Base-by-base conservation (phyloP, 2,113 vertebrate species). In the Pagrus major region DNA sequence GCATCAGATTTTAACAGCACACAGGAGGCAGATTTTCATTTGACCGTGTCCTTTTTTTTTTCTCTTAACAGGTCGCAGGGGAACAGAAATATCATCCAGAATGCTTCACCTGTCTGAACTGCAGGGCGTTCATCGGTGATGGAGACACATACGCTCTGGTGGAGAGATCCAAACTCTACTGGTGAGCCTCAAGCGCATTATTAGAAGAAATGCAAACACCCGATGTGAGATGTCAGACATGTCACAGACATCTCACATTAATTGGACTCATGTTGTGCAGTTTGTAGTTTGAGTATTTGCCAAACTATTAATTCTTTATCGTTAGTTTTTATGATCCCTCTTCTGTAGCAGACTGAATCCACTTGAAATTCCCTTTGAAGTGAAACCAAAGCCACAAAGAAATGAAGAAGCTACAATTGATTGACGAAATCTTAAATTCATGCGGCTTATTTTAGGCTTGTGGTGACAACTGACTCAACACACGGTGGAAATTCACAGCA, bases 31-130 rank as follows among this genome's bases (percentile, higher is more conserved):
- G 20, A 52, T 20, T 61, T 2, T 33, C 11, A 67, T 33, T 39
- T 52, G 31, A 71, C 68, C 25, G 16, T 70, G n/a, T 35, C 14
- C 15, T 55, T 60, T 6, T 0, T n/a, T 74, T 81, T 33, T 20
- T 21, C 21, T 15, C 33, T 0, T 0, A 1, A 0, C 91, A 99
- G 98, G 98, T 99, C 60, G 98, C 98, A 0, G 98, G 98, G 64
- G 98, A 99, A 83, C 97, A 98, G 91, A 99, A 99, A 85, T 99
- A 99, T 88, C 98, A 99, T 91, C 98, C 98, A 0, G 98, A 99
- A 87, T 99, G 98, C 89, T 99, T 99, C 95, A 96, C 95, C 85
- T 99, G 98, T 87, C 96, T 97, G 83, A 96, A 95, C 31, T 99
- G 98, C 63, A 93, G 88, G 59, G 59, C 92, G 0, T 99, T 99